phyloP scores from a whole-genome alignment of 30 jellyfish, hydroid and myxozoan species.

The Cassiopea xamachana region DNA sequence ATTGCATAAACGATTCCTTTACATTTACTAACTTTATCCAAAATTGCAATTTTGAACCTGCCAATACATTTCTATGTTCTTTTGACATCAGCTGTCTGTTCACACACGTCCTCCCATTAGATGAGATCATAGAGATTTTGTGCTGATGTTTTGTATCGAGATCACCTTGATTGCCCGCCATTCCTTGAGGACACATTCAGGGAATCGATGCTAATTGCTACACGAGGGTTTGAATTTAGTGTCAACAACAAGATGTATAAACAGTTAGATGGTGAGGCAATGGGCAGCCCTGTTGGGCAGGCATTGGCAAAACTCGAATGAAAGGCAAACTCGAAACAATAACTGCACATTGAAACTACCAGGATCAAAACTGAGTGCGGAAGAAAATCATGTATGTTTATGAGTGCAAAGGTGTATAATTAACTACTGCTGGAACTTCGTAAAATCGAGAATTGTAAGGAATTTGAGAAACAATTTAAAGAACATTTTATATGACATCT shows the following conservation, averaged over 20 bases:
- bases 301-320: background rate
- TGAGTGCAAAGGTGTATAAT: no score
- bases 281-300: background rate
- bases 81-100: slow-evolving; percentile 35
- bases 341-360: no score
- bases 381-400: no score
- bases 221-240: background rate
- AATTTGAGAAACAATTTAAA: no score
- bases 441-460: no score
- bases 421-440: no score
- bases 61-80: slow-evolving; percentile 10
- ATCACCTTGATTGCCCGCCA: background rate
- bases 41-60: slow-evolving; percentile 4
- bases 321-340: no score
- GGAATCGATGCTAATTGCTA: background rate
- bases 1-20: slow-evolving; percentile 26
- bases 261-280: background rate
- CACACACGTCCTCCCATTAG: slow-evolving; percentile 23
- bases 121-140: slow-evolving; percentile 15
- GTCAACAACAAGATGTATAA: background rate
- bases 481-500: no score
- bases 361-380: no score
- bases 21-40: slow-evolving; percentile 25
- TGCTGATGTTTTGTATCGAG: background rate
- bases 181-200: background rate